phyloP scores from a whole-genome alignment of 2,113 vertebrate species.

The Chascanopsetta lugubris region DNA sequence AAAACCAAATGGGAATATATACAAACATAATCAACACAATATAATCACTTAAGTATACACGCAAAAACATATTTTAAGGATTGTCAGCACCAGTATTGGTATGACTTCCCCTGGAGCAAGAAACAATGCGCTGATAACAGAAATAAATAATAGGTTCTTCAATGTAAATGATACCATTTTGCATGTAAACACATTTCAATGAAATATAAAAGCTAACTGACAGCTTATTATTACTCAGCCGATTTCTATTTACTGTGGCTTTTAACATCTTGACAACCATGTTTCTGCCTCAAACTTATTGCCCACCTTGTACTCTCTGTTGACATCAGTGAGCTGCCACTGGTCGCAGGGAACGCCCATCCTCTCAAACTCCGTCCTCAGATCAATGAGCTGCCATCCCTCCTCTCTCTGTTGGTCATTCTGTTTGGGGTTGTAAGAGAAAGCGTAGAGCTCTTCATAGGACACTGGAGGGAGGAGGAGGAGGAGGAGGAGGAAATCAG shows the following conservation, averaged over 20 bases:
- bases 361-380: slow-evolving; percentile 89
- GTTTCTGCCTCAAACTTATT: not conserved
- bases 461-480: slow-evolving; percentile 72
- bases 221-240: no score
- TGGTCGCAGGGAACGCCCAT: slow-evolving; percentile 93
- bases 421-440: slow-evolving; percentile 98
- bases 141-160: no score
- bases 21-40: not conserved
- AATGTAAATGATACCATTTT: no score
- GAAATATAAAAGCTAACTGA: no score
- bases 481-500: not conserved
- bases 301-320: slow-evolving; percentile 92
- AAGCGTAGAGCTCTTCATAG: slow-evolving; percentile 94
- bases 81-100: no score
- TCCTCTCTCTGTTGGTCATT: slow-evolving; percentile 89
- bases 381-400: slow-evolving; percentile 93
- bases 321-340: slow-evolving; percentile 95
- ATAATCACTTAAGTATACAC: not conserved
- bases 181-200: no score
- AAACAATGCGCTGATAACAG: no score
- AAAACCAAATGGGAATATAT: slow-evolving; percentile 10
- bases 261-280: no score
- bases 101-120: no score
- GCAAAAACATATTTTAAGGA: not conserved
- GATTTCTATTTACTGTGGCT: no score